A percentile compares a stretch with the other conserved stretches of the same genome.
phyloP scores from a whole-genome alignment of 2,888 invertebrate genomes.

The Lasioglossum oenotherae region DNA sequence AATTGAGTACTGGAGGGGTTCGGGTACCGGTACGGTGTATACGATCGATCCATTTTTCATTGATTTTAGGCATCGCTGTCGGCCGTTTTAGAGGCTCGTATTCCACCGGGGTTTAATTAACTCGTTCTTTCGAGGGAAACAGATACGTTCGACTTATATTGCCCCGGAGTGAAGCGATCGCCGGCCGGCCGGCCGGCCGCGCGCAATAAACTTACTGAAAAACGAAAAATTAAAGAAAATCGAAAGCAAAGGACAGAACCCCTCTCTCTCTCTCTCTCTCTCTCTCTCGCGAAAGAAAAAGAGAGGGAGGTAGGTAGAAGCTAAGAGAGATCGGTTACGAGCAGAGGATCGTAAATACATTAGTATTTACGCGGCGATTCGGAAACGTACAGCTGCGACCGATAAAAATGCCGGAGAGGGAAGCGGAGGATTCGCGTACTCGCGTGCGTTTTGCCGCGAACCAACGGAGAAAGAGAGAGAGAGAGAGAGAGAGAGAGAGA shows the following conservation, averaged over 20 bases:
- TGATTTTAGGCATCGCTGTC: conserved; percentile 46
- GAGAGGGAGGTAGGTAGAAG: background rate
- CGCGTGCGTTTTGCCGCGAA: background rate
- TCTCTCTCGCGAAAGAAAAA: background rate
- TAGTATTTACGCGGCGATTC: conserved; percentile 54
- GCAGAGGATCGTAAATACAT: conserved; percentile 51
- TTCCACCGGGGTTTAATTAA: conserved; percentile 49
- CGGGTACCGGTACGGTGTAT: background rate
- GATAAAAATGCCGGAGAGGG: conserved; percentile 33
- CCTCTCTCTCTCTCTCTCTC: background rate
- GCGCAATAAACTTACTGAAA: conserved; percentile 43
- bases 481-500: background rate
- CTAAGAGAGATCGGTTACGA: background rate
- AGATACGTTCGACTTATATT: conserved; percentile 43
- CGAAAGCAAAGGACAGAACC: background rate
- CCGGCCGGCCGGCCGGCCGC: background rate
- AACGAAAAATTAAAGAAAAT: conserved; percentile 7
- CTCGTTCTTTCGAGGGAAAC: conserved; percentile 47
- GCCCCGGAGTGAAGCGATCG: conserved; percentile 16
- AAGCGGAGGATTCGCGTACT: background rate
- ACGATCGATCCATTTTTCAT: conserved; percentile 44
- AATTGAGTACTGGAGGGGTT: conserved; percentile 33
- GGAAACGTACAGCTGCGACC: conserved; percentile 31
- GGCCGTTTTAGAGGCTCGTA: conserved; percentile 26
- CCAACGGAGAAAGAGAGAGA: background rate